Percentiles rank a stretch among this genome's conserved stretches.
These are phyloP conservation scores for Cyprinus carpio DNA, from an alignment of 2,113 vertebrate species.

Conservation along the genomic window DNA sequence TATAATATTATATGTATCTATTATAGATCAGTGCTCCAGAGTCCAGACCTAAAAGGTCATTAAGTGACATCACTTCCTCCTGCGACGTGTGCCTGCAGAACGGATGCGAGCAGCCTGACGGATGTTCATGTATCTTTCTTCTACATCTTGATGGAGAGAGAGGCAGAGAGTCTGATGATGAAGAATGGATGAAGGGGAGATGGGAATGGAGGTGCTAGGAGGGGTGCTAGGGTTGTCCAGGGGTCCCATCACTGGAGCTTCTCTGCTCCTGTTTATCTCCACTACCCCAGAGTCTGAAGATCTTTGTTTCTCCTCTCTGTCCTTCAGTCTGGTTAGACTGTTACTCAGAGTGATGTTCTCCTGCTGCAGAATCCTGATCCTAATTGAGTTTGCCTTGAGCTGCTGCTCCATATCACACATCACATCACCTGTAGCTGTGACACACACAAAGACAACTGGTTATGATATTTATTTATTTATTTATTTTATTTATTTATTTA, in stretches of 20 bases:
- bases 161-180: conserved; percentile 65
- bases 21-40: no score
- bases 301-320: conserved; percentile 35
- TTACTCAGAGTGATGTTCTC: conserved; percentile 78
- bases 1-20: no score
- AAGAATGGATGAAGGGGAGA: conserved; percentile 49
- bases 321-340: conserved; percentile 78
- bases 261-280: conserved; percentile 15
- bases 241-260: conserved; percentile 16
- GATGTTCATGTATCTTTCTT: conserved; percentile 45
- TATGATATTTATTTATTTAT: no score
- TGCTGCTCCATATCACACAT: conserved; percentile 88
- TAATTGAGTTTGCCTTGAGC: conserved; percentile 82
- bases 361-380: conserved; percentile 82
- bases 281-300: conserved; percentile 33
- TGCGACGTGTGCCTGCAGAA: conserved; percentile 42
- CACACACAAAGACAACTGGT: neutral
- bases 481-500: no score
- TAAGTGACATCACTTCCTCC: conserved; percentile 59
- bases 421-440: conserved; percentile 81
- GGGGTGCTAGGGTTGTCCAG: conserved; percentile 48
- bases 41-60: neutral
- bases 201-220: neutral
- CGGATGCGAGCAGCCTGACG: conserved; percentile 27
- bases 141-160: conserved; percentile 36